Conservation (phyloP, 2,113 vertebrate species). For the Paralichthys olivaceus region DNA sequence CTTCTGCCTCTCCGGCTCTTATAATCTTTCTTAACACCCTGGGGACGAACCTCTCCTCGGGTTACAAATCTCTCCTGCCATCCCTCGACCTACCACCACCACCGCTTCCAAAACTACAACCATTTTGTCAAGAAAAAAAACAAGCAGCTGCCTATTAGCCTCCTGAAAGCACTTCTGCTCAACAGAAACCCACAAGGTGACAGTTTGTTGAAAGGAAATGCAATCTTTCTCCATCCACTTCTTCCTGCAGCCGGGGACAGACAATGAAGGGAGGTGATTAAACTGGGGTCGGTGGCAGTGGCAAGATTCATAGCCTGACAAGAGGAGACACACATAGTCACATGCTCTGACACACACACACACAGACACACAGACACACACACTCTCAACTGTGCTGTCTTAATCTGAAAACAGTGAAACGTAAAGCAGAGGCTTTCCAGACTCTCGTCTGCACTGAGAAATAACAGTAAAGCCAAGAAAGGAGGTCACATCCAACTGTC, state of each 20-base stretch:
- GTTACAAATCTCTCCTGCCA: constrained; percentile 55
- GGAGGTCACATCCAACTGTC: constrained; percentile 42
- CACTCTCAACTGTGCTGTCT: not conserved
- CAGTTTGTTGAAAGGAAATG: constrained; percentile 66
- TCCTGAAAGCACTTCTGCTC: constrained; percentile 38
- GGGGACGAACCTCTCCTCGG: constrained; percentile 56
- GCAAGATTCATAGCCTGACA: constrained; percentile 26
- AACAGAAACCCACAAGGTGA: constrained; percentile 60
- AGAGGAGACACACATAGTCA: not conserved
- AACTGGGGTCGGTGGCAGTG: constrained; percentile 39
- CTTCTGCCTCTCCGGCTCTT: constrained; percentile 44
- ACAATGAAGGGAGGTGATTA: constrained; percentile 71
- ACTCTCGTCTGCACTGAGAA: constrained; percentile 11
- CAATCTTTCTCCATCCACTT: constrained; percentile 55
- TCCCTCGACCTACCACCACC: constrained; percentile 31
- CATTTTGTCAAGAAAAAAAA: constrained; percentile 17
- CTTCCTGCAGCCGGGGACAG: constrained; percentile 50
- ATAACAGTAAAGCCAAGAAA: constrained; percentile 33
- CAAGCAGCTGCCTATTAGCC: constrained; percentile 46
- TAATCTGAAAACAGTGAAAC: constrained; percentile 41
- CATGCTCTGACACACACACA: not conserved
- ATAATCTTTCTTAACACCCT: constrained; percentile 54
- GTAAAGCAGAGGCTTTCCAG: constrained; percentile 5
- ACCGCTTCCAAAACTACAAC: constrained; percentile 32
- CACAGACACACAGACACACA: not conserved